A percentile compares a stretch with the other conserved stretches of the same genome.
These are phyloP conservation scores for Tachyglossus aculeatus DNA, from an alignment of 2,797 vertebrate genomes.

Conservation along the genomic window DNA sequence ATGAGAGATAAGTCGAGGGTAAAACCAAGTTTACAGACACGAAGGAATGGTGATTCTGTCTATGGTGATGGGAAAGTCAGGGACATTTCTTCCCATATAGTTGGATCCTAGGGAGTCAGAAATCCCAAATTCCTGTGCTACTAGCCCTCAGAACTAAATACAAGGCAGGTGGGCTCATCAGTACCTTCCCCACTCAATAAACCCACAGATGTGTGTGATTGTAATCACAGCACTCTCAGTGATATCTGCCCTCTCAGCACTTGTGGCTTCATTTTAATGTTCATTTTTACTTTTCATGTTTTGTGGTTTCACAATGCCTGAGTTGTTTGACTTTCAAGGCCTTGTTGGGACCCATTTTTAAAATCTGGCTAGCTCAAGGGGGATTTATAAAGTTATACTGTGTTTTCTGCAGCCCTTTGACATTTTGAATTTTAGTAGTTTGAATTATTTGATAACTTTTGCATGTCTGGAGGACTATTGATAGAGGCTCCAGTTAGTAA, in stretches of 20 bases:
- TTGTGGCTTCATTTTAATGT: background rate
- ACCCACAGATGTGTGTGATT: background rate
- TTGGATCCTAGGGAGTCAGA: background rate
- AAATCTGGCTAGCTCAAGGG: background rate
- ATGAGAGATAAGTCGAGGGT: too few species aligned
- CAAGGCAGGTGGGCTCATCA: background rate
- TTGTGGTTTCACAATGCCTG: background rate
- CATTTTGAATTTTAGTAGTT: background rate
- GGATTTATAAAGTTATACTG: background rate
- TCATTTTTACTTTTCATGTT: slow-evolving; percentile 1
- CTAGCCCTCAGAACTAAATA: background rate
- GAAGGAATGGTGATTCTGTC: too few species aligned
- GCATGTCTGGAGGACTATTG: background rate
- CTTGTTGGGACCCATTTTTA: background rate
- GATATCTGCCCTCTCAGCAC: background rate
- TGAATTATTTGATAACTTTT: background rate
- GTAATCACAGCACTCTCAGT: background rate
- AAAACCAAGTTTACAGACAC: too few species aligned
- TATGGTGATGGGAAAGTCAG: too few species aligned
- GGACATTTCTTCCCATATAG: too few species aligned
- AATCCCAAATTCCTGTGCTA: background rate
- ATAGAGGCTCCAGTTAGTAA: background rate
- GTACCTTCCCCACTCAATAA: background rate
- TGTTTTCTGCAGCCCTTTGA: background rate
- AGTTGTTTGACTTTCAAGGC: background rate